Percentiles rank a stretch among this genome's conserved stretches.
These are phyloP conservation scores for Piprites chloris DNA, from an alignment of 2,113 vertebrate species.

Conservation along the genomic window DNA sequence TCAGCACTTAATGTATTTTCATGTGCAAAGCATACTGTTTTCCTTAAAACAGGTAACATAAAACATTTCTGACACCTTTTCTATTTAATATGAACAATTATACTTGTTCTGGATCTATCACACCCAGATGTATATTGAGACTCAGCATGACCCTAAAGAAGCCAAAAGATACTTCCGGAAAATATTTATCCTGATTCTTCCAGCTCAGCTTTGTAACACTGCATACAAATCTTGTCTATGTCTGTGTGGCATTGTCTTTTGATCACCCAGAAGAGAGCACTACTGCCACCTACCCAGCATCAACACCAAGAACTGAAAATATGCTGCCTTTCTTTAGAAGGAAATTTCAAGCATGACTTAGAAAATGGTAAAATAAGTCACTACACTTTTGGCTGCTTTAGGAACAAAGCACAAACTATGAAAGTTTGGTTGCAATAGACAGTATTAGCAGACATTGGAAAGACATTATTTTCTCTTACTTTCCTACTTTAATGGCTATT, in stretches of 20 bases:
- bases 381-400: background rate
- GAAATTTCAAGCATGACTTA: background rate
- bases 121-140: background rate
- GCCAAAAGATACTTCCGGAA: background rate
- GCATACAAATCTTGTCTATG: background rate
- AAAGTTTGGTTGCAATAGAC: background rate
- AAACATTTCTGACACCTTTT: background rate
- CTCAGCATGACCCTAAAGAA: background rate
- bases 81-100: background rate
- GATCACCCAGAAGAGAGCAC: background rate
- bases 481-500: background rate
- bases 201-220: background rate
- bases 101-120: background rate
- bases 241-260: background rate
- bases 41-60: background rate
- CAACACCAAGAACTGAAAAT: background rate
- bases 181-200: background rate
- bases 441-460: background rate
- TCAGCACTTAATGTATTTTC: background rate
- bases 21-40: background rate
- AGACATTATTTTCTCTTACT: background rate
- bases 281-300: constrained; percentile 4
- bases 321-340: background rate
- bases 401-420: background rate
- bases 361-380: background rate